Evolutionary conservation across 2,888 invertebrate species (phyloP), one percentile per base, ranked within the genome.

Genomic region (Tachina lurida): DNA sequence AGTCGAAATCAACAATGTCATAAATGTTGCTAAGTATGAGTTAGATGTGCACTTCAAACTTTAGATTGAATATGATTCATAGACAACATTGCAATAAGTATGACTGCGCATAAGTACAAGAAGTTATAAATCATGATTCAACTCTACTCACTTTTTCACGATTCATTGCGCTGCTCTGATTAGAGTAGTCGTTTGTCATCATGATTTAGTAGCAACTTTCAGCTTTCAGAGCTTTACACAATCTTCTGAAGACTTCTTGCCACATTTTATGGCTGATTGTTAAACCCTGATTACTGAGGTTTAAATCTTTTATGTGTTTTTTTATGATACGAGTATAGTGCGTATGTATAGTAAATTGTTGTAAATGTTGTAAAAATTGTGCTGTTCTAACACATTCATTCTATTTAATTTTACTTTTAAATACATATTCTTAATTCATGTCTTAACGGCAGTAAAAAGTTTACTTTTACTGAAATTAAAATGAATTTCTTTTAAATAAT

Each of bases 271-370:
- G 31, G 47, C n/a, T 17, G 31, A 58, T 58, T 43, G 41, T 70
- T 54, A 70, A 67, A 56, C 56, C 31, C 70, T 19, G 56, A 56
- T 71, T 73, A 60, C n/a, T 31, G 15, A 17, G 68, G 49, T 41
- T 68, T 52, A 68, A n/a, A 19, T 22, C 9, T 19, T 56, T 54
- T 39, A 39, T 39, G 7, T n/a, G 3, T 52, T 41, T 41, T 68
- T 54, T 19, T 49, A 49, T 67, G 31, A 49, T 47, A n/a, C n/a
- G n/a, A n/a, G n/a, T n/a, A 31, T 19, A 7, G 19, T 10, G 17
- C 17, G n/a, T 15, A 2, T 62, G n/a, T 10, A 52, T n/a, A n/a
- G n/a, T n/a, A n/a, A n/a, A 5, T 15, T 15, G 52, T 63, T 70
- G 19, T 70, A 41, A 31, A 70, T 22, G 15, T 22, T 56, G 22